phyloP scores from a whole-genome alignment of 1,140 invertebrate genomes.

The Odontomachus brunneus region DNA sequence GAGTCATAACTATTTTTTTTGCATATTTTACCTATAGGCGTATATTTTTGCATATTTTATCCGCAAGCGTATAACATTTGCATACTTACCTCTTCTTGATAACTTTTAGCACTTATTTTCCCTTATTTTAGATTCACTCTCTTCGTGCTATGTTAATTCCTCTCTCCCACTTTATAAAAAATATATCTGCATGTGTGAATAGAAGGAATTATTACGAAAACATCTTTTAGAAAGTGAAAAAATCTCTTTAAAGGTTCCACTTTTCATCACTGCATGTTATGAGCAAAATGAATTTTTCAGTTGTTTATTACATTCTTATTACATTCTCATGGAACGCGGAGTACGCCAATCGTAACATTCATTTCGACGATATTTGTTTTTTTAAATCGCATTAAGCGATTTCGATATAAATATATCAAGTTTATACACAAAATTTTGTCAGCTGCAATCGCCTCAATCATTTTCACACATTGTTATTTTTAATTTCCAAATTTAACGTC shows the following conservation, averaged over 20 bases:
- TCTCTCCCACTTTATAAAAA: neutral
- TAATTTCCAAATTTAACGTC: constrained; percentile 11
- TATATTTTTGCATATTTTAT: constrained; percentile 38
- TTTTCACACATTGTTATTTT: constrained; percentile 23
- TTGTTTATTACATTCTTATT: neutral
- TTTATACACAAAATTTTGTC: constrained; percentile 13
- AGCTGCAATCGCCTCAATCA: neutral
- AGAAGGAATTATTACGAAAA: constrained; percentile 14
- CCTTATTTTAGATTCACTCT: neutral
- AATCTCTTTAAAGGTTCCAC: neutral
- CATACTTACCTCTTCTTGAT: constrained; percentile 24
- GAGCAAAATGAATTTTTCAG: neutral
- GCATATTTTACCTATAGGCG: constrained; percentile 15
- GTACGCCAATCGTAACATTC: neutral
- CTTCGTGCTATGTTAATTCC: constrained; percentile 3
- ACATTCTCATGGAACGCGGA: too few species aligned
- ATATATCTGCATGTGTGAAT: constrained; percentile 1
- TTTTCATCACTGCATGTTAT: neutral
- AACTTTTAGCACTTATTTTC: constrained; percentile 7
- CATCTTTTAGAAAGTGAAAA: neutral
- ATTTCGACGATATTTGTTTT: neutral
- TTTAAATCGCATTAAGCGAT: constrained; percentile 24
- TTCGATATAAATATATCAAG: constrained; percentile 27
- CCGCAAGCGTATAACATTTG: constrained; percentile 18
- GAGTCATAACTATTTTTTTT: constrained; percentile 1